Conservation (phyloP, 2,797 vertebrate genomes). For the Phrynocephalus forsythii region DNA sequence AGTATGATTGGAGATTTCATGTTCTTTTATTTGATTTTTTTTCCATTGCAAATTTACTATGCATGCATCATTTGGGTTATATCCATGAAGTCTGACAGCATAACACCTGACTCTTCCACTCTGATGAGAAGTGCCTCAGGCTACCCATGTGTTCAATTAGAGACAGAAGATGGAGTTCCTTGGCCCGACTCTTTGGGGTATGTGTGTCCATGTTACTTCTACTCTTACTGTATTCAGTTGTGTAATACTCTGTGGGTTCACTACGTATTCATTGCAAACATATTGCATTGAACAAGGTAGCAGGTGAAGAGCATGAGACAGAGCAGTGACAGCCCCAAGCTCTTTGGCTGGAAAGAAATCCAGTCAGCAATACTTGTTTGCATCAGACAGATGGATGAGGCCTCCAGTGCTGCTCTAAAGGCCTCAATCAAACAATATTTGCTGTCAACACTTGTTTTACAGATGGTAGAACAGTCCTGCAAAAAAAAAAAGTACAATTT, state of each 20-base stretch:
- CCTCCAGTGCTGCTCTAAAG: conserved; percentile 22
- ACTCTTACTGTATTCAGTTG: background rate
- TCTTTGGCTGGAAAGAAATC: background rate
- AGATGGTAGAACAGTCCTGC: conserved; percentile 29
- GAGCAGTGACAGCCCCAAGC: conserved; percentile 14
- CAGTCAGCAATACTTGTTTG: conserved; percentile 12
- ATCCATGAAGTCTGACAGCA: conserved; percentile 17
- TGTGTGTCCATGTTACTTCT: background rate
- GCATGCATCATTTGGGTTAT: conserved; percentile 17
- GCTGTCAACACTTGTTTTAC: conserved; percentile 18
- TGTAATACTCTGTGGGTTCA: background rate
- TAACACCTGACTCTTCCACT: conserved; percentile 26
- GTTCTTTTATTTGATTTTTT: conserved; percentile 1
- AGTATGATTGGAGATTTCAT: background rate
- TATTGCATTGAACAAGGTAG: background rate
- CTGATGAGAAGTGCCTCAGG: background rate
- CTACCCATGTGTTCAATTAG: conserved; percentile 27
- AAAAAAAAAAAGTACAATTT: conserved; percentile 14
- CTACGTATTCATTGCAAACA: conserved; percentile 3
- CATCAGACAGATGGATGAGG: conserved; percentile 5
- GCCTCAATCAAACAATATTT: conserved; percentile 20
- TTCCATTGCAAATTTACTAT: conserved; percentile 16
- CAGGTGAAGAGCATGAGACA: background rate
- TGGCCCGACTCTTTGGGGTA: background rate
- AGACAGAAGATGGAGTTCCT: conserved; percentile 3